phyloP scores from a whole-genome alignment of 2,888 invertebrate species.

The Lasius platythorax region DNA sequence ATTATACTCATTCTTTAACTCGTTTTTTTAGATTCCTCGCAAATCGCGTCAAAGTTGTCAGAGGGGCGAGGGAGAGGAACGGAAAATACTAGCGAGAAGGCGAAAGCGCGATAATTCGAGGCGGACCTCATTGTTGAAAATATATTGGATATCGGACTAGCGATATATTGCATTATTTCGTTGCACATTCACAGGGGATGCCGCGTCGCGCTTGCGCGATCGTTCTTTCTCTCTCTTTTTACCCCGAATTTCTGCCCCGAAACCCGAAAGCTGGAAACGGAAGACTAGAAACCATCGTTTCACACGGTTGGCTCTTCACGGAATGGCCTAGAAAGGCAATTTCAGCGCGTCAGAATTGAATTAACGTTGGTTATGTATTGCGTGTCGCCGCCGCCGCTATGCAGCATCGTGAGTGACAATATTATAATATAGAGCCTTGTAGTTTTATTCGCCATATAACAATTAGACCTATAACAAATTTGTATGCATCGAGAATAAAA shows the following conservation, averaged over 20 bases:
- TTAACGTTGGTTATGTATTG: constrained; percentile 21
- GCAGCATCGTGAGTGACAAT: constrained; percentile 30
- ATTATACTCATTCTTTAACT: background rate
- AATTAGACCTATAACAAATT: constrained; percentile 14
- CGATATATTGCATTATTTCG: constrained; percentile 59
- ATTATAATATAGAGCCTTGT: constrained; percentile 10
- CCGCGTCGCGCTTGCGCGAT: background rate
- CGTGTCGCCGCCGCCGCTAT: background rate
- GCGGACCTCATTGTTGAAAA: constrained; percentile 42
- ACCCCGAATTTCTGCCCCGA: background rate
- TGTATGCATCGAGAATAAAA: background rate
- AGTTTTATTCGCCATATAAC: background rate
- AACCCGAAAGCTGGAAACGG: constrained; percentile 8
- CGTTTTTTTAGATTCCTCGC: background rate
- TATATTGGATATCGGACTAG: constrained; percentile 57
- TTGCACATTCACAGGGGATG: constrained; percentile 61
- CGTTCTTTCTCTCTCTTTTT: background rate
- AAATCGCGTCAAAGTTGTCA: constrained; percentile 3
- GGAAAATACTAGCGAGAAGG: constrained; percentile 23
- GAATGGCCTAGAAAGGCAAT: constrained; percentile 42
- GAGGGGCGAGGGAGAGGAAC: background rate
- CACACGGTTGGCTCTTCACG: constrained; percentile 1
- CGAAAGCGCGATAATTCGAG: constrained; percentile 39
- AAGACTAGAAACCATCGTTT: constrained; percentile 21
- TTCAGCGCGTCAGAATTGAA: constrained; percentile 49